Percentiles rank a stretch among this genome's conserved stretches.
Conservation (phyloP, 2,888 invertebrate genomes). For the Bellardia pandia region DNA sequence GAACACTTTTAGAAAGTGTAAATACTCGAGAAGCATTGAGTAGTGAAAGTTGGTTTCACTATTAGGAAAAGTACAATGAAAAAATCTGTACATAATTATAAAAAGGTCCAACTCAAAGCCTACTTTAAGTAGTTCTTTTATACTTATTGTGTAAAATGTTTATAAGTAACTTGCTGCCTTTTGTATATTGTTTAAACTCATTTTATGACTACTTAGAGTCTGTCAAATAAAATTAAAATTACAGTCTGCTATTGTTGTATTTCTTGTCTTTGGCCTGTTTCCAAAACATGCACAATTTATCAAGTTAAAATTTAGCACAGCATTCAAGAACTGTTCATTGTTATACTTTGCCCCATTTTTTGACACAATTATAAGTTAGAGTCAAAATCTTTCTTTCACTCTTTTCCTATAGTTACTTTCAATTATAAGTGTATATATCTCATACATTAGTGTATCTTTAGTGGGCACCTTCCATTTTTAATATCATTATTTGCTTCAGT, state of each 20-base stretch:
- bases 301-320: constrained; percentile 53
- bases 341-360: constrained; percentile 15
- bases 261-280: not conserved
- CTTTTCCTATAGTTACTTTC: not conserved
- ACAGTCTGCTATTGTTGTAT: no score
- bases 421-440: not conserved
- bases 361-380: not conserved
- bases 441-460: not conserved
- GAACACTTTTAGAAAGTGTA: constrained; percentile 1
- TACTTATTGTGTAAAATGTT: not conserved
- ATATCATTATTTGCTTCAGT: not conserved
- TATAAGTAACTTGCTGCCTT: not conserved
- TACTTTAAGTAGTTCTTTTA: not conserved
- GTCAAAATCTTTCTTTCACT: not conserved
- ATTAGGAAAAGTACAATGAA: no score
- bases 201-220: not conserved
- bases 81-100: not conserved
- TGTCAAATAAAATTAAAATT: not conserved
- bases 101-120: not conserved
- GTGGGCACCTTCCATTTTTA: constrained; percentile 12
- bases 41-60: no score
- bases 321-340: constrained; percentile 25
- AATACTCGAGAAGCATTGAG: not conserved
- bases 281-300: constrained; percentile 24
- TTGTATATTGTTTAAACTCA: not conserved